Evolutionary conservation across 2,113 vertebrate species (phyloP), one percentile per base, ranked within the genome.

Genomic region (Eonycteris spelaea): DNA sequence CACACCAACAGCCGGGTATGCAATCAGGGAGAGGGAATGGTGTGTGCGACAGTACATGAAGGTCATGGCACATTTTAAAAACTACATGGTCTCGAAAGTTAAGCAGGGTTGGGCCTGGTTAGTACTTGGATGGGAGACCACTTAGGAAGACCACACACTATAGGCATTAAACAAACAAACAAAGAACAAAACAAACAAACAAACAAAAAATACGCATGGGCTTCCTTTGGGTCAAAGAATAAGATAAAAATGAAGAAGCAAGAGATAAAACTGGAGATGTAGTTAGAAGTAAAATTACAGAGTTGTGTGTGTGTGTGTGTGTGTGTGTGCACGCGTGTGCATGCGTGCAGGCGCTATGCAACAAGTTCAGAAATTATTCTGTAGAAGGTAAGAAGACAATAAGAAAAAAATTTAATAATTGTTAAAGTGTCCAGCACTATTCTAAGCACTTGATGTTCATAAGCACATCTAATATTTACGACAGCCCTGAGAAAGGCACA

Each of bases 21-120:
- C 80, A 51, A 18, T 71, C 89, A 86, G 86, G 86, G 65, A 91
- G 68, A 90, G 38, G 67, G 21, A 90, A 24, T 55, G 38, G 14
- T n/a, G 78, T 11, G 38, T 93, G 86, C 68, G 73, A 77, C 90
- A 33, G 71, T 40, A 79, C 90, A 59, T 75, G 85, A 95, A 90
- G 89, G 92, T 83, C 88, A 73, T 40, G 53, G 68, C 28, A 51
- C 91, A 82, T 53, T 93, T 68, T 73, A 91, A 75, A 43, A 75
- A 75, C 6, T 24, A 19, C 19, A 24, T 43, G 33, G 67, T 51
- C 16, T 51, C 5, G 51, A 51, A 6, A 51, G 15, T 14, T 51
- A 51, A 51, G 51, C 51, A 18, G 51, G 2, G 51, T 51, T 48
- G 51, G 51, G 51, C 51, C 51, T 14, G 5, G 15, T 16, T 16